A percentile compares a stretch with the other conserved stretches of the same genome.
Conservation (phyloP, 2,888 invertebrate genomes). For the Rhingia rostrata region DNA sequence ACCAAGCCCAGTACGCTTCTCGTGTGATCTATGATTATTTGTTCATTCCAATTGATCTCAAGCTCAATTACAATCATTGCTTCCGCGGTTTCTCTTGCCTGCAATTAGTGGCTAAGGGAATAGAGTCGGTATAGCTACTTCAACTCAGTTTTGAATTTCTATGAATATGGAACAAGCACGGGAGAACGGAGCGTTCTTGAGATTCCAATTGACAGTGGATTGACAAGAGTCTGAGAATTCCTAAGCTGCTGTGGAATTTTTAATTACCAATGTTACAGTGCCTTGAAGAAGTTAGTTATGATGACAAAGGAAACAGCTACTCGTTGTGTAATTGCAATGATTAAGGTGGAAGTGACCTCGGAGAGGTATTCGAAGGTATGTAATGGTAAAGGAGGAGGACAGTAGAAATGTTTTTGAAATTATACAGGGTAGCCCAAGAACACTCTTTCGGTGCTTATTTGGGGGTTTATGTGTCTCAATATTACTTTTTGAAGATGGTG, state of each 20-base stretch:
- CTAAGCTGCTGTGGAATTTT: not conserved
- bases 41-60: conserved; percentile 38
- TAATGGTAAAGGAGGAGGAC: no score
- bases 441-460: no score
- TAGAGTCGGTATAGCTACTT: not conserved
- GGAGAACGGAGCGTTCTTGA: conserved; percentile 11
- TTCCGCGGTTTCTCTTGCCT: conserved; percentile 23
- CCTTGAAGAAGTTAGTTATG: not conserved
- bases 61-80: conserved; percentile 24
- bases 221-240: not conserved
- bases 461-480: no score
- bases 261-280: not conserved
- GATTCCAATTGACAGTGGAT: not conserved
- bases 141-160: conserved; percentile 3
- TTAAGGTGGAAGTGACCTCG: no score
- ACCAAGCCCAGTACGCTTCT: not conserved
- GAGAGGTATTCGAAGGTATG: no score
- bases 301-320: no score
- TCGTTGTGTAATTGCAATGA: no score
- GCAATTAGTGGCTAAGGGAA: conserved; percentile 26
- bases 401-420: no score
- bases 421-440: no score
- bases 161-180: conserved; percentile 23
- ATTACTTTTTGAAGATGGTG: no score
- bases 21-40: conserved; percentile 21